Evolutionary conservation across 2,797 vertebrate genomes (phyloP), one percentile per base, ranked within the genome.

Genomic region (Poeciliopsis paucimaculata): DNA sequence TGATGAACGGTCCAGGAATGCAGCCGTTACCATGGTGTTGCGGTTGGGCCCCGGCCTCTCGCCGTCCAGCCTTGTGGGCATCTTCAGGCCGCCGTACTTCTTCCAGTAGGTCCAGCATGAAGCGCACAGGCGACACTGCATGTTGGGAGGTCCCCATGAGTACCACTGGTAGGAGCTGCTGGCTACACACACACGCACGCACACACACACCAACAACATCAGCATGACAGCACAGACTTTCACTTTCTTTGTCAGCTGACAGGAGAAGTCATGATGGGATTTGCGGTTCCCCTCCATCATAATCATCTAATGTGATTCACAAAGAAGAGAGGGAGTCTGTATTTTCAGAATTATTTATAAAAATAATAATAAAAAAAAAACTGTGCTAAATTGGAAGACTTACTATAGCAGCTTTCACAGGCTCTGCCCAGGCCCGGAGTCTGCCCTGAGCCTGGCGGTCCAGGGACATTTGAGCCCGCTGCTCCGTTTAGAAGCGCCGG

Each of bases 51-150:
- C 98, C 0, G 98, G 98, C 85, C 98, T 92, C 93, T 99, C 98
- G 68, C 98, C 98, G 74, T 99, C 98, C 92, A 99, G 94, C 79
- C 98, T 96, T 39, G 98, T 99, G 90, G 98, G 98, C 98, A 99
- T 98, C 96, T 98, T 99, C 94, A 99, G 95, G 76, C 98, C 98
- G 82, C 98, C 98, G 16, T 99, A 99, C 92, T 99, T 99, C 95
- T 99, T 99, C 98, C 98, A 99, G 94, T 99, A 99, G 10, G 97
- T 97, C 98, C 98, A 99, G 93, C 98, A 99, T 90, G 97, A 97
- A 70, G 98, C 97, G 81, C 98, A 99, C 79, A 99, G 96, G 74
- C 98, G 97, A 95, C 98, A 99, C 95, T 99, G 98, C 98, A 99
- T 99, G 96, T 98, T 99, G 90, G 97, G 97, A 83, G 98, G 98